Percentiles rank a stretch among this genome's conserved stretches.
Conservation (phyloP, 1,140 invertebrate species). For the Eriosoma lanigerum region DNA sequence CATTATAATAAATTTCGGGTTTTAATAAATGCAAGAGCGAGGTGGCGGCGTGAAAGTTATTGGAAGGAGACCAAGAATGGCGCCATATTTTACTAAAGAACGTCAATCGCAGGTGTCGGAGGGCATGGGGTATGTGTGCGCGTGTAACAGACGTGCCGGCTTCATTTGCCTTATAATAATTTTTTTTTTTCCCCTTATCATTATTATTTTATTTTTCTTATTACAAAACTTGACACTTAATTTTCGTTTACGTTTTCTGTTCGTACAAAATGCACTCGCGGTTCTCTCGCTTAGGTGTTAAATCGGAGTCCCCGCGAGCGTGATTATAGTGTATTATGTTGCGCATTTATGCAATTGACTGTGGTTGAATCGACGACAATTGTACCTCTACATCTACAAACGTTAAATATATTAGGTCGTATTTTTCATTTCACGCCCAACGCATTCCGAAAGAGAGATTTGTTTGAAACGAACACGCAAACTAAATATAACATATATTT, state of each 20-base stretch:
- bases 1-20: constrained; percentile 51
- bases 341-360: constrained; percentile 14
- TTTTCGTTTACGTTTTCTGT: neutral
- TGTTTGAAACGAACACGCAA: too few species aligned
- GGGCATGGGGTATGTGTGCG: constrained; percentile 13
- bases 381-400: neutral
- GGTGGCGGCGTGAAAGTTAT: constrained; percentile 47
- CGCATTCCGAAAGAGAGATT: neutral
- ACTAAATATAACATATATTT: too few species aligned
- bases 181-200: constrained; percentile 33
- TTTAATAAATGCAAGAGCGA: constrained; percentile 47
- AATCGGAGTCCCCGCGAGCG: neutral
- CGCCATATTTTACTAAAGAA: constrained; percentile 51
- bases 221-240: constrained; percentile 47
- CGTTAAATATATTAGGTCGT: too few species aligned
- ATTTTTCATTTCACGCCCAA: constrained; percentile 1
- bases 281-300: constrained; percentile 6
- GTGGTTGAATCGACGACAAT: neutral
- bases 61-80: constrained; percentile 50
- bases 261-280: neutral
- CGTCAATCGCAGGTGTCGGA: constrained; percentile 50
- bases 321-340: too few species aligned
- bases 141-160: constrained; percentile 47
- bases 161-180: constrained; percentile 48
- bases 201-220: constrained; percentile 29